Conservation (phyloP, 2,797 vertebrate genomes). For the Heteromormyrus szaboi region DNA sequence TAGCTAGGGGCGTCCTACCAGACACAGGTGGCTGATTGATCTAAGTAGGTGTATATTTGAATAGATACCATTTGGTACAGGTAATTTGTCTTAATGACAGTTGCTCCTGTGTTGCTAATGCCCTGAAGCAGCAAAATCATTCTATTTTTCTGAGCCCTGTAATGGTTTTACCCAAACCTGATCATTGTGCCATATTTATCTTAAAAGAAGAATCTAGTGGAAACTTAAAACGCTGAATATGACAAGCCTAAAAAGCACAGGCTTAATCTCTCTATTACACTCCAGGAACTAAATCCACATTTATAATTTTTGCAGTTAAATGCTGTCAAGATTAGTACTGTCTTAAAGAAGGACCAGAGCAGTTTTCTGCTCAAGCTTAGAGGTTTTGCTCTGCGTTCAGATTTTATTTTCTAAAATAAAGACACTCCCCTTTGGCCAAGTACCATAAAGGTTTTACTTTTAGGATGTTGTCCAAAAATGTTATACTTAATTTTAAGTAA, state of each 20-base stretch:
- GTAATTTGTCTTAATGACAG: constrained; percentile 30
- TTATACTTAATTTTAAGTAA: background rate
- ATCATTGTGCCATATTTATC: constrained; percentile 9
- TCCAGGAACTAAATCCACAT: background rate
- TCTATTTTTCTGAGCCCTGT: constrained; percentile 20
- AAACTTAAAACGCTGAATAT: background rate
- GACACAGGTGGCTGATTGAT: constrained; percentile 16
- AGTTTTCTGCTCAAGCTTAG: background rate
- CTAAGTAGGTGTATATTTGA: constrained; percentile 23
- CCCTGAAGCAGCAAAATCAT: constrained; percentile 32
- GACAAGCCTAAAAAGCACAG: background rate
- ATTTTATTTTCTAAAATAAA: background rate
- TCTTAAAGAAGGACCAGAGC: background rate
- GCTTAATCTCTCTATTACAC: background rate
- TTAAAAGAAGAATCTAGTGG: background rate
- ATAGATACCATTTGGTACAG: constrained; percentile 18
- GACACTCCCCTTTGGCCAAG: background rate
- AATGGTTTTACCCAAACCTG: background rate
- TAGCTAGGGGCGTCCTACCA: background rate
- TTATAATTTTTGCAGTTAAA: background rate
- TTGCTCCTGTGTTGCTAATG: constrained; percentile 24
- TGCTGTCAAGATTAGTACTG: background rate
- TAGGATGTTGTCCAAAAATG: background rate
- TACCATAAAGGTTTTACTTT: background rate
- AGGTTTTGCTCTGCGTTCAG: background rate